Base-by-base conservation (phyloP, 2,888 invertebrate species). In the Venustoraphidia nigricollis region DNA sequence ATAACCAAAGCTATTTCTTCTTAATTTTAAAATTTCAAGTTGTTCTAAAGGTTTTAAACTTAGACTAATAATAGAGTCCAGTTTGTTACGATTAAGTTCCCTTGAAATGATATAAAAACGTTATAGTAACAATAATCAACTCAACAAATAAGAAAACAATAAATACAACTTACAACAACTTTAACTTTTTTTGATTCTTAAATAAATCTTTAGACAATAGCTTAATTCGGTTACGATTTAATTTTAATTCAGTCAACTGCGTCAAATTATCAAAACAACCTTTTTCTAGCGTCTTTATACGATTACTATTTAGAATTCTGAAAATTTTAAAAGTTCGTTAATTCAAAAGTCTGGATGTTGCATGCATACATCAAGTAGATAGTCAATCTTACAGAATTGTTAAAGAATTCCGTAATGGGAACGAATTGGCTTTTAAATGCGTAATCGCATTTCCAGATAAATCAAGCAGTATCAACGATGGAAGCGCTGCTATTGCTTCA, bases 51-150 rank as follows among this genome's bases (percentile, higher is more conserved):
- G 83, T 64, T 82, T 77, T 65, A 95, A 92, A 47, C 83, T 79
- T 47, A 93, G 72, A 50, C 86, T 85, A 62, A 84, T 83, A 54
- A 95, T 83, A 57, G 79, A 76, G 58, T 75, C 77, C 46, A 95
- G 65, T 56, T 81, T 81, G 65, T 94, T 95, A 58, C 84, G 79
- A 65, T 87, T 92, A 46, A 94, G 65, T 64, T 91, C 90, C 52
- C 83, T 83, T 64, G 42, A 66, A 69, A 51, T 55, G 36, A 50
- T 41, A 46, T 46, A 43, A 10, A 34, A 2, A 37, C 27, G 17
- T 41, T 17, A 41, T 50, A 44, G 36, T 41, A 10, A 14, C 11
- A 36, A 36, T 34, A 8, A 1, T 17, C 10, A 35, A 41, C 53
- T 8, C 39, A 45, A 17, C 34, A 44, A 34, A 14, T 37, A 43